Conservation (phyloP, 2,888 invertebrate species). For the Keiferia lycopersicella region DNA sequence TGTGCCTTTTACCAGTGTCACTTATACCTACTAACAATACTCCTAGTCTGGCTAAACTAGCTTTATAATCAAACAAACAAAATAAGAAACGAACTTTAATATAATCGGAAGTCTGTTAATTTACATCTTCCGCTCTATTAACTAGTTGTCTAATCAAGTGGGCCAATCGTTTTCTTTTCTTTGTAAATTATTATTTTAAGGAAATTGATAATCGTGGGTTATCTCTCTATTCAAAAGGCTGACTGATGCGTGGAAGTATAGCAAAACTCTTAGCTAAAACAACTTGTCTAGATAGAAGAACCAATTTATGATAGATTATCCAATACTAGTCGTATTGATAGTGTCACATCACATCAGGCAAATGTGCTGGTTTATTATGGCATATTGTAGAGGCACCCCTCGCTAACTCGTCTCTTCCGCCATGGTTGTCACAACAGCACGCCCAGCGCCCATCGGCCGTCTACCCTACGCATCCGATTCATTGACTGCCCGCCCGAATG, state of each 20-base stretch:
- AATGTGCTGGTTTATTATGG: constrained; percentile 25
- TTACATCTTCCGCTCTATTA: not conserved
- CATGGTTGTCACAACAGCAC: constrained; percentile 72
- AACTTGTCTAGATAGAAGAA: not conserved
- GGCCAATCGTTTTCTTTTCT: not conserved
- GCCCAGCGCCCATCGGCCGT: constrained; percentile 51
- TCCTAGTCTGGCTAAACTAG: not conserved
- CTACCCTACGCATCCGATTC: constrained; percentile 54
- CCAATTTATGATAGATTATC: not conserved
- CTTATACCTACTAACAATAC: not conserved
- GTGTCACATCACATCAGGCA: constrained; percentile 21
- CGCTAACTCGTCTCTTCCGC: constrained; percentile 66
- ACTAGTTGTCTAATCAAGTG: constrained; percentile 1
- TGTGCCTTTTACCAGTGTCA: not conserved
- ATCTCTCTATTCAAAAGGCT: no score
- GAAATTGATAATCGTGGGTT: no score
- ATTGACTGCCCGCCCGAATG: constrained; percentile 39
- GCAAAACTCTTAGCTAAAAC: not conserved
- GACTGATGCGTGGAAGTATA: not conserved
- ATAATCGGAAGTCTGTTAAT: constrained; percentile 11
- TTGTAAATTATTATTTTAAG: not conserved
- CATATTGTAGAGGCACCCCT: constrained; percentile 38
- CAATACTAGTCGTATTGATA: constrained; percentile 22
- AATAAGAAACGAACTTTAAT: constrained; percentile 8
- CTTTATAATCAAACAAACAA: not conserved